phyloP scores from a whole-genome alignment of 2,888 invertebrate species.

The Papilio gigon region DNA sequence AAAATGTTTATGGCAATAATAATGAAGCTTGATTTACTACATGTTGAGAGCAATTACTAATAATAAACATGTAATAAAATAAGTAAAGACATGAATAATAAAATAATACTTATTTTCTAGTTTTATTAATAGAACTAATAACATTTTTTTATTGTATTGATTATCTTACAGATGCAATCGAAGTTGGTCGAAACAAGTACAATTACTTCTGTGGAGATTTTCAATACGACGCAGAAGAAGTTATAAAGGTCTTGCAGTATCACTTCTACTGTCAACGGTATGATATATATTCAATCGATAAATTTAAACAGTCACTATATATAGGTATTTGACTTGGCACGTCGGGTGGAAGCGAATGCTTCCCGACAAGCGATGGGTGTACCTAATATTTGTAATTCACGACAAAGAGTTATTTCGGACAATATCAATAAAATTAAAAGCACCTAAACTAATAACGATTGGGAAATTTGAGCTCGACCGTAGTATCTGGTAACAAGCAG shows the following conservation, averaged over 20 bases:
- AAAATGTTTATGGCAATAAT: too few species aligned
- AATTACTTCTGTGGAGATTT: conserved; percentile 86
- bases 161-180: conserved; percentile 58
- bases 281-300: conserved; percentile 1
- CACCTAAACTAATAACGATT: not conserved
- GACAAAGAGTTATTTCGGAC: not conserved
- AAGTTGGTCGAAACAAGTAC: conserved; percentile 84
- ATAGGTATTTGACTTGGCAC: not conserved
- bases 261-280: conserved; percentile 36
- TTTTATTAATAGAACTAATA: not conserved
- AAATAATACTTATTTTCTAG: not conserved
- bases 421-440: not conserved
- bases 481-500: not conserved
- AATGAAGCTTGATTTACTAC: too few species aligned
- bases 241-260: conserved; percentile 13
- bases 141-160: not conserved
- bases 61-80: too few species aligned
- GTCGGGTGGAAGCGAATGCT: not conserved
- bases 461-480: not conserved
- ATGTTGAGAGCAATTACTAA: too few species aligned
- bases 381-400: too few species aligned
- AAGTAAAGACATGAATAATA: too few species aligned
- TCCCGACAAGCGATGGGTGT: too few species aligned
- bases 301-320: not conserved
- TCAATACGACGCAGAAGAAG: conserved; percentile 59